Conservation (phyloP, 2,797 vertebrate genomes). For the Acanthurus tractus region DNA sequence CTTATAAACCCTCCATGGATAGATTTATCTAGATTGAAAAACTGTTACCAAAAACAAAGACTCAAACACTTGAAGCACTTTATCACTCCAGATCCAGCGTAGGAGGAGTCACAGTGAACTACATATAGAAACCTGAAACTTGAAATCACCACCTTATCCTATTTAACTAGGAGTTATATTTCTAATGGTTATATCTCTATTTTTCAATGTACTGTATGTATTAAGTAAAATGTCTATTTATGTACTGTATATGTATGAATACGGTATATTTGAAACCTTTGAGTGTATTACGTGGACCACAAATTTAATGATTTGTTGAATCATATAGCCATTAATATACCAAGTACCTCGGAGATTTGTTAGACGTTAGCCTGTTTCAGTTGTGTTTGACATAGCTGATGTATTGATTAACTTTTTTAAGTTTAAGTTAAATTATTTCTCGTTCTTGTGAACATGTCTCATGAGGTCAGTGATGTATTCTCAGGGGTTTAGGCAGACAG, state of each 20-base stretch:
- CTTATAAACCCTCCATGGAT: not conserved
- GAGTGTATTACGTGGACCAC: conserved; percentile 24
- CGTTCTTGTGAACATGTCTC: conserved; percentile 15
- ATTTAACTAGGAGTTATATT: conserved; percentile 23
- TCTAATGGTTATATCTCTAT: conserved; percentile 38
- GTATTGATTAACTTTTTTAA: not conserved
- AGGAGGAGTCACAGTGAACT: conserved; percentile 23
- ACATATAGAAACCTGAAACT: conserved; percentile 41
- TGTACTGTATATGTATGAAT: conserved; percentile 31
- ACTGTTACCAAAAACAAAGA: conserved; percentile 25
- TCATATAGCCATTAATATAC: conserved; percentile 56
- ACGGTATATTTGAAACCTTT: conserved; percentile 5
- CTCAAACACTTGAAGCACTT: conserved; percentile 82
- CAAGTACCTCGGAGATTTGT: conserved; percentile 45
- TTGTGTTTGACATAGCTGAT: conserved; percentile 4
- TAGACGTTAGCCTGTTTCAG: conserved; percentile 18
- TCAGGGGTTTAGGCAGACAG: conserved; percentile 52
- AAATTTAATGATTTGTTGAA: conserved; percentile 37
- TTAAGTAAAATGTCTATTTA: conserved; percentile 20
- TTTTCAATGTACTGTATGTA: conserved; percentile 43
- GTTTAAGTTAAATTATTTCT: conserved; percentile 3
- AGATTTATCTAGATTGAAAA: conserved; percentile 11
- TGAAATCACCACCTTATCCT: conserved; percentile 42
- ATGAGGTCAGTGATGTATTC: conserved; percentile 36
- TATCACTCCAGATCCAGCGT: conserved; percentile 58